Conservation (phyloP, 2,797 vertebrate species). For the Pangasius krempfi region DNA sequence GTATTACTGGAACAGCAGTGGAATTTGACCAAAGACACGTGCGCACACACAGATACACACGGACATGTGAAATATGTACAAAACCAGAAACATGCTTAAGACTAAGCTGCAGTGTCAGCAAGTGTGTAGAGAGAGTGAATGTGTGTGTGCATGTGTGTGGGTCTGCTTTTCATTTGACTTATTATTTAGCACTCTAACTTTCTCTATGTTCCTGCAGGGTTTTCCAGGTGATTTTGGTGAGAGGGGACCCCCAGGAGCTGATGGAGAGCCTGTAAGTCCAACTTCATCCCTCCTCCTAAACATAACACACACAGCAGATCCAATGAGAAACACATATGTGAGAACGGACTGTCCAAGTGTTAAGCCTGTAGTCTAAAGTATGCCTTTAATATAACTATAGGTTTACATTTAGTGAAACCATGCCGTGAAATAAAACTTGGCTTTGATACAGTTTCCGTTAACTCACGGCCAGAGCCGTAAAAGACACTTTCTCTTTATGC, state of each 20-base stretch:
- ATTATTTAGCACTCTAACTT: background rate
- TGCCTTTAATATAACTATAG: slow-evolving; percentile 4
- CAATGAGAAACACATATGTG: slow-evolving; percentile 33
- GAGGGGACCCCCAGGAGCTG: slow-evolving; percentile 91
- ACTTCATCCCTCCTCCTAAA: background rate
- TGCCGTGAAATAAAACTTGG: background rate
- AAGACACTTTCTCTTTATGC: background rate
- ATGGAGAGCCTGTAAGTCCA: slow-evolving; percentile 94
- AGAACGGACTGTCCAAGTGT: background rate
- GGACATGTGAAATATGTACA: background rate
- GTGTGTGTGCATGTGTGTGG: background rate
- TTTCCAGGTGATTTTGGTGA: slow-evolving; percentile 97
- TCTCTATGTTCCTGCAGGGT: slow-evolving; percentile 74
- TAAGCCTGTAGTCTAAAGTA: background rate
- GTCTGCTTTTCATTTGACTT: background rate
- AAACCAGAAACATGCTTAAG: background rate
- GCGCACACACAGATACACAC: background rate
- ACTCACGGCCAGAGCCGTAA: background rate
- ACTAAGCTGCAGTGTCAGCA: background rate
- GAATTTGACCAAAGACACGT: background rate
- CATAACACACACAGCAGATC: background rate
- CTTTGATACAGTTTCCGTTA: background rate
- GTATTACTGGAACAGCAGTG: background rate
- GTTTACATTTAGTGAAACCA: background rate
- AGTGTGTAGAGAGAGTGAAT: background rate